A percentile compares a stretch with the other conserved stretches of the same genome.
Conservation (phyloP, 2,113 vertebrate genomes). For the Oncorhynchus keta region DNA sequence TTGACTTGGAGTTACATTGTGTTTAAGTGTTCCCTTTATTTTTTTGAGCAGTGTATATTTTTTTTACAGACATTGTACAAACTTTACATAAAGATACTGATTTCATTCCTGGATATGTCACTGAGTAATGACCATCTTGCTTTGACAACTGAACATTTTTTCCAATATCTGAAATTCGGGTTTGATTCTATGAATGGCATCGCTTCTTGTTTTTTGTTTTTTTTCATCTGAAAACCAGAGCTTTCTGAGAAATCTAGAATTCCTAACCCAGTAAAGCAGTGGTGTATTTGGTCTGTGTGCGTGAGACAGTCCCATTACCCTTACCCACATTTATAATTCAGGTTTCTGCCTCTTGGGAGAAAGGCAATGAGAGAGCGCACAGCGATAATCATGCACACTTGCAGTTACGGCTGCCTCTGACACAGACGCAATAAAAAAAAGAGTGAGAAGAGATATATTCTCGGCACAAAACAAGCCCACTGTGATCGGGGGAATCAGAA, state of each 20-base stretch:
- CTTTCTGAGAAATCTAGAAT: background rate
- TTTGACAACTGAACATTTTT: too few species aligned
- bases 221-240: background rate
- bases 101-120: too few species aligned
- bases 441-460: conserved; percentile 35
- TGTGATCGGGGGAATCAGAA: conserved; percentile 53
- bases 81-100: too few species aligned
- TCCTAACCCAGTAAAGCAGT: background rate
- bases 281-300: conserved; percentile 1
- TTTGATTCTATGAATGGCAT: background rate
- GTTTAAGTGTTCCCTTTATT: too few species aligned
- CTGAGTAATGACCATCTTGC: too few species aligned
- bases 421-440: conserved; percentile 42
- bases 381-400: conserved; percentile 41
- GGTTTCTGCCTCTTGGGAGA: conserved; percentile 45
- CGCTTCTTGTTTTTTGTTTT: background rate
- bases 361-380: conserved; percentile 39
- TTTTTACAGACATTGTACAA: too few species aligned
- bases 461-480: conserved; percentile 32
- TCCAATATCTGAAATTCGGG: too few species aligned
- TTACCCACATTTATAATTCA: conserved; percentile 52
- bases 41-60: too few species aligned
- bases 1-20: too few species aligned
- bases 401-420: conserved; percentile 44
- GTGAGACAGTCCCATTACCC: conserved; percentile 7